These are phyloP conservation scores for Vidua chalybeata DNA, from an alignment of 2,113 vertebrate species.

Conservation along the genomic window DNA sequence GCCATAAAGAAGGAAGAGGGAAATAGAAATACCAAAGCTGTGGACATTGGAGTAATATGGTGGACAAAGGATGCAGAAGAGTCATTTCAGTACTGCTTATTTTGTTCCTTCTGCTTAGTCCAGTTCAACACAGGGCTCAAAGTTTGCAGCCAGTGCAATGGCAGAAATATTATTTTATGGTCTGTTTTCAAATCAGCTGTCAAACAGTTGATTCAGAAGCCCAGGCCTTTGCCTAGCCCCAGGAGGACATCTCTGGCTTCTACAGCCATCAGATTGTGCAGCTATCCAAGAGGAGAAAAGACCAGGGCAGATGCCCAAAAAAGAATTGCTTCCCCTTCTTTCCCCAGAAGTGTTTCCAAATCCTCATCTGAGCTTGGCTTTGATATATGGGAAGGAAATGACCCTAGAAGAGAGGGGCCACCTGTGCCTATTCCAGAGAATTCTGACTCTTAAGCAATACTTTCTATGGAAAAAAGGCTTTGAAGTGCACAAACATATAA, in stretches of 20 bases:
- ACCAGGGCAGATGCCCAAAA: not conserved
- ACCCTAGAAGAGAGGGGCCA: not conserved
- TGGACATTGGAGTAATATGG: not conserved
- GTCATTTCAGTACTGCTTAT: not conserved
- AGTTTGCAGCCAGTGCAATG: not conserved
- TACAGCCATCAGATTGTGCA: not conserved
- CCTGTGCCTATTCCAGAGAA: not conserved
- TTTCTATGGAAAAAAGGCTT: not conserved
- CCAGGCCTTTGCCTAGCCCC: not conserved
- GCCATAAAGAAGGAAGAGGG: not conserved
- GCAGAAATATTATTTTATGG: conserved; percentile 42
- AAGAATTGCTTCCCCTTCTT: not conserved
- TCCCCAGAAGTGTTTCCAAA: conserved; percentile 20
- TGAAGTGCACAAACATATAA: not conserved
- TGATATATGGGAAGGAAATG: not conserved
- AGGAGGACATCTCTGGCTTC: conserved; percentile 26
- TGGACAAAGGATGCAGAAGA: not conserved
- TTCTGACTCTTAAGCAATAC: not conserved
- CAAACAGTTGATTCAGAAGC: not conserved
- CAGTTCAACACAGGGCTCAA: not conserved
- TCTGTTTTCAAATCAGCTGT: conserved; percentile 14
- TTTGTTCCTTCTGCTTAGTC: not conserved
- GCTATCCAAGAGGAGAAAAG: not conserved
- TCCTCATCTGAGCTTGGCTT: conserved; percentile 13
- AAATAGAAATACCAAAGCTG: not conserved